Conservation (phyloP, 2,797 vertebrate species). For the Molothrus ater region DNA sequence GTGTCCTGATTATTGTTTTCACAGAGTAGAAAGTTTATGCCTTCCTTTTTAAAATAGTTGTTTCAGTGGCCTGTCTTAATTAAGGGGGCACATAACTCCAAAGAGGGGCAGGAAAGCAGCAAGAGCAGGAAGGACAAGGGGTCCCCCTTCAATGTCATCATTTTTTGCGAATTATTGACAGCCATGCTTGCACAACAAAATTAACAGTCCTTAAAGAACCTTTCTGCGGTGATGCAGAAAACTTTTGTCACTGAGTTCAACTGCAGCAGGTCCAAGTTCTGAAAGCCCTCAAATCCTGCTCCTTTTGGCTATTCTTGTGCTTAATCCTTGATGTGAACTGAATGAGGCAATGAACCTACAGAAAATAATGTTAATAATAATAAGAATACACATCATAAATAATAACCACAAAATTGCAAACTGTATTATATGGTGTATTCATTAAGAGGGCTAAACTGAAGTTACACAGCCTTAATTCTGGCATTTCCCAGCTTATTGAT, state of each 20-base stretch:
- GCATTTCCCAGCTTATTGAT: neutral
- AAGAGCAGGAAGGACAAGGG: neutral
- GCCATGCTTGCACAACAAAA: neutral
- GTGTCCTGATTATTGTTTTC: neutral
- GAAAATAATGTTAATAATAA: neutral
- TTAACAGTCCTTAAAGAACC: neutral
- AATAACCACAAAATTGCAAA: slow-evolving; percentile 6
- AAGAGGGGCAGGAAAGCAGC: neutral
- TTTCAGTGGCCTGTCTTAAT: neutral
- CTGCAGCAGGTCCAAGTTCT: neutral
- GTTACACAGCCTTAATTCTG: slow-evolving; percentile 1
- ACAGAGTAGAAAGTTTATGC: neutral
- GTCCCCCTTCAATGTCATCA: neutral
- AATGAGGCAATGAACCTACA: neutral
- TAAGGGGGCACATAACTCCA: neutral
- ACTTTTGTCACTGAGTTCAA: neutral
- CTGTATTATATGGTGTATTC: neutral
- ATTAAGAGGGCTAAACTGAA: neutral
- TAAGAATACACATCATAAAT: neutral
- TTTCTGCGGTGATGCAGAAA: neutral
- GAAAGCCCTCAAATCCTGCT: neutral
- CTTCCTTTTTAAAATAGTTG: neutral
- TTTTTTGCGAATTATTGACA: neutral
- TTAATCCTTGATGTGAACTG: neutral
- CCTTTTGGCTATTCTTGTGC: neutral